Percentiles rank a stretch among this genome's conserved stretches.
Conservation (phyloP, 1,140 invertebrate species). For the Drosophila hydei region DNA sequence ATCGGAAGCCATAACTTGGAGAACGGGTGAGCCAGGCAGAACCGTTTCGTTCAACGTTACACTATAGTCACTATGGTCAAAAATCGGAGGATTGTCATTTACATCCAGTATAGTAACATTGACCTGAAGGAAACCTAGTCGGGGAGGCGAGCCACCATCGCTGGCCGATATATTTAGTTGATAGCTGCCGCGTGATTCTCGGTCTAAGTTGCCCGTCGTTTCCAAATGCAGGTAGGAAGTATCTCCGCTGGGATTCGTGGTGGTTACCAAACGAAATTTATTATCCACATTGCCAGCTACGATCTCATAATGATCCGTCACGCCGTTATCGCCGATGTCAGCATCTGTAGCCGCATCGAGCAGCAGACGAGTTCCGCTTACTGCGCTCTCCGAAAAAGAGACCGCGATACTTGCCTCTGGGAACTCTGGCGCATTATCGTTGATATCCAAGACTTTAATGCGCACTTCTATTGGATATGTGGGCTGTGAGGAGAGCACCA, state of each 20-base stretch:
- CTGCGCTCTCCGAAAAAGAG: slow-evolving; percentile 95
- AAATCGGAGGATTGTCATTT: slow-evolving; percentile 97
- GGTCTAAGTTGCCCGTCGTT: slow-evolving; percentile 94
- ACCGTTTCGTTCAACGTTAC: slow-evolving; percentile 96
- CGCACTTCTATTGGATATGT: slow-evolving; percentile 96
- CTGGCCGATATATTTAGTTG: slow-evolving; percentile 94
- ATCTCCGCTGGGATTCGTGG: slow-evolving; percentile 94
- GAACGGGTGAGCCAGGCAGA: slow-evolving; percentile 92
- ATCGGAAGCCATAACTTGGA: slow-evolving; percentile 96
- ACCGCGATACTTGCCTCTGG: slow-evolving; percentile 94
- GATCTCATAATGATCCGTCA: slow-evolving; percentile 94
- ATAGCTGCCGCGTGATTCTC: slow-evolving; percentile 93
- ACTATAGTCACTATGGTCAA: slow-evolving; percentile 96
- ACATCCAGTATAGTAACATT: slow-evolving; percentile 96
- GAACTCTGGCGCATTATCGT: slow-evolving; percentile 95
- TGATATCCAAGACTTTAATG: slow-evolving; percentile 93
- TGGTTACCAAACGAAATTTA: slow-evolving; percentile 94
- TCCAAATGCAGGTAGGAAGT: slow-evolving; percentile 95
- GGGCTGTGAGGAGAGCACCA: slow-evolving; percentile 95
- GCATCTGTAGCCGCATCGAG: slow-evolving; percentile 94
- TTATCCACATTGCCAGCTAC: slow-evolving; percentile 93
- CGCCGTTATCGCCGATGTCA: slow-evolving; percentile 93
- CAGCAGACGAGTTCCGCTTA: slow-evolving; percentile 92
- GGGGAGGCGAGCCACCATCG: slow-evolving; percentile 92
- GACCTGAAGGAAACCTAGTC: slow-evolving; percentile 93